These are phyloP conservation scores for Lasioglossum baleicum DNA, from an alignment of 1,140 invertebrate species.

Conservation along the genomic window DNA sequence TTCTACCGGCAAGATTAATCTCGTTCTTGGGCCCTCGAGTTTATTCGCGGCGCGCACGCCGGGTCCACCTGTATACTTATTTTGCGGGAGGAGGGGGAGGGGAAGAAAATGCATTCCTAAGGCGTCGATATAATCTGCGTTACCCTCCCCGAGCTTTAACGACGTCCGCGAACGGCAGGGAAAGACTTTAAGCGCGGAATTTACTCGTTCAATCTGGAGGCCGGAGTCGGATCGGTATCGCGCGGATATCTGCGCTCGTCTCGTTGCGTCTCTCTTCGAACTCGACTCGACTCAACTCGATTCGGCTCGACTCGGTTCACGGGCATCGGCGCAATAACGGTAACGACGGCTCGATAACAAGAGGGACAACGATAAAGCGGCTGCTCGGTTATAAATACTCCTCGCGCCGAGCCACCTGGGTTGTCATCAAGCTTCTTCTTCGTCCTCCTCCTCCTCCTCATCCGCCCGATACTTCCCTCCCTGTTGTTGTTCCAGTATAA, in stretches of 20 bases:
- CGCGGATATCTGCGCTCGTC: constrained; percentile 41
- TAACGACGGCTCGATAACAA: constrained; percentile 56
- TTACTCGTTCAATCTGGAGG: constrained; percentile 33
- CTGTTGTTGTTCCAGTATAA: neutral
- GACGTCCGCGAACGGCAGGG: constrained; percentile 32
- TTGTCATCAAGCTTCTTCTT: constrained; percentile 34
- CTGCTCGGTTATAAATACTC: constrained; percentile 46
- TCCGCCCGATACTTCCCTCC: neutral
- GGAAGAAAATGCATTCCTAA: constrained; percentile 17
- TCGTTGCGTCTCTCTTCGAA: neutral
- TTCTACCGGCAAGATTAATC: constrained; percentile 22
- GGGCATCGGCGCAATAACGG: constrained; percentile 52
- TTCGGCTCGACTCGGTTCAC: constrained; percentile 8
- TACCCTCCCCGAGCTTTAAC: constrained; percentile 32
- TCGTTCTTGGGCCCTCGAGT: neutral
- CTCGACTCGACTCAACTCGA: too few relatives aligned
- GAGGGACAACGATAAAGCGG: constrained; percentile 49
- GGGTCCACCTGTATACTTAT: constrained; percentile 5
- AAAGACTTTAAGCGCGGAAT: constrained; percentile 40
- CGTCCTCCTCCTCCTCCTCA: neutral
- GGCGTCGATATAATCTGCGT: constrained; percentile 40
- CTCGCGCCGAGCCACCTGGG: constrained; percentile 31
- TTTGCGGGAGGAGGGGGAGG: neutral
- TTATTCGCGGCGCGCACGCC: constrained; percentile 1
- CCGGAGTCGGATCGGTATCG: constrained; percentile 33